Percentiles rank a stretch among this genome's conserved stretches.
phyloP scores from a whole-genome alignment of 2,888 invertebrate species.

The Leucozona laternaria region DNA sequence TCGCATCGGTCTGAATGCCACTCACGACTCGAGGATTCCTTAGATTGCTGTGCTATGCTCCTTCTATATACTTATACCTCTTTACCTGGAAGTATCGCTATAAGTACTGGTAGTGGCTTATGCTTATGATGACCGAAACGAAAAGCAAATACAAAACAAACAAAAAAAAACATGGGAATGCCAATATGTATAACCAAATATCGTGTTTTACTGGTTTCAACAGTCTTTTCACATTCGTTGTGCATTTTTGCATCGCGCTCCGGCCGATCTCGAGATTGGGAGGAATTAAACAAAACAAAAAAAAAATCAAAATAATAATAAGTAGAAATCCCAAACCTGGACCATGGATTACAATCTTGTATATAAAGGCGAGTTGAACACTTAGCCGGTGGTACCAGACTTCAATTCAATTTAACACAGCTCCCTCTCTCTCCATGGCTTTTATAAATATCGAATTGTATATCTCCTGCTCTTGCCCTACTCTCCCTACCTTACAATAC shows the following conservation, averaged over 20 bases:
- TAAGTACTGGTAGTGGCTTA: conserved; percentile 45
- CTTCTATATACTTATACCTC: not conserved
- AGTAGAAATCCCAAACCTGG: conserved; percentile 48
- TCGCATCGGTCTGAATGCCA: conserved; percentile 68
- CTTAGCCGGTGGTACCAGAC: conserved; percentile 71
- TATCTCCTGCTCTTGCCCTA: not conserved
- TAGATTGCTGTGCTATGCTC: not conserved
- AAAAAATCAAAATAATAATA: not conserved
- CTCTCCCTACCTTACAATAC: not conserved
- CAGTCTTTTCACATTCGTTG: conserved; percentile 51
- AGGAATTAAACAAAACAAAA: conserved; percentile 14
- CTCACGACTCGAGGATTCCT: conserved; percentile 51
- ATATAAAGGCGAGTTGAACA: conserved; percentile 29
- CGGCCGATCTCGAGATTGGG: conserved; percentile 11
- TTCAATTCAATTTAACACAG: conserved; percentile 60
- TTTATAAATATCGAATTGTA: conserved; percentile 10
- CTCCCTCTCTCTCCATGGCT: conserved; percentile 20
- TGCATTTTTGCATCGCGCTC: conserved; percentile 43
- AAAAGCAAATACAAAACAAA: not conserved
- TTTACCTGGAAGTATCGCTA: not conserved
- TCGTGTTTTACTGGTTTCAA: conserved; percentile 76
- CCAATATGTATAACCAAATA: conserved; percentile 71
- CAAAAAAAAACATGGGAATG: conserved; percentile 37
- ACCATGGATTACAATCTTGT: conserved; percentile 70
- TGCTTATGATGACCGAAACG: conserved; percentile 29